Evolutionary conservation across 2,888 invertebrate species (phyloP).

Genomic region (Platypus cylindrus): DNA sequence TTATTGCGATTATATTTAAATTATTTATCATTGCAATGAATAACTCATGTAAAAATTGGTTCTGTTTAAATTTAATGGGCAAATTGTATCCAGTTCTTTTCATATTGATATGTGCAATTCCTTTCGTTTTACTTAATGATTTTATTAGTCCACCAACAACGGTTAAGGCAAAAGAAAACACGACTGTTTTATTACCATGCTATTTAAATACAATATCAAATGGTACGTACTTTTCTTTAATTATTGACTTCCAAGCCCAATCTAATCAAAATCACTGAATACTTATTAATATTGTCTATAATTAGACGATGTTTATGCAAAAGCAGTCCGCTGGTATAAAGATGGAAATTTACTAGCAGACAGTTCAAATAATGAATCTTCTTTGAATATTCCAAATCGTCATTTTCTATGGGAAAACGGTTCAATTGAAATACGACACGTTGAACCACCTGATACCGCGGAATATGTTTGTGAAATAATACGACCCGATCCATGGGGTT

Average conservation of each 20-base stretch:
- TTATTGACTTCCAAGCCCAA: background rate
- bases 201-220: slow-evolving; percentile 55
- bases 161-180: slow-evolving; percentile 64
- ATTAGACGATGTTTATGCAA: slow-evolving; percentile 42
- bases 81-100: too few species aligned
- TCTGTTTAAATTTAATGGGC: too few species aligned
- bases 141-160: slow-evolving; percentile 62
- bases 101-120: too few species aligned
- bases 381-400: slow-evolving; percentile 38
- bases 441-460: slow-evolving; percentile 48
- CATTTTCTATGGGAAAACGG: slow-evolving; percentile 55
- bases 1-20: too few species aligned
- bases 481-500: slow-evolving; percentile 52
- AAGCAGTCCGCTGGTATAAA: slow-evolving; percentile 56
- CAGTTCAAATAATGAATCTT: slow-evolving; percentile 27
- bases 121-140: slow-evolving; percentile 13
- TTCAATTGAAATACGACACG: slow-evolving; percentile 50
- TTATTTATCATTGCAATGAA: too few species aligned
- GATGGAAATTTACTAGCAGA: slow-evolving; percentile 47
- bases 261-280: background rate
- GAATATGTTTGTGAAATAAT: slow-evolving; percentile 57
- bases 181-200: slow-evolving; percentile 66
- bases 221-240: slow-evolving; percentile 21
- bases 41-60: too few species aligned
- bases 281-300: background rate